phyloP scores from a whole-genome alignment of 2,113 vertebrate species.

The Pseudorectes ferrugineus region DNA sequence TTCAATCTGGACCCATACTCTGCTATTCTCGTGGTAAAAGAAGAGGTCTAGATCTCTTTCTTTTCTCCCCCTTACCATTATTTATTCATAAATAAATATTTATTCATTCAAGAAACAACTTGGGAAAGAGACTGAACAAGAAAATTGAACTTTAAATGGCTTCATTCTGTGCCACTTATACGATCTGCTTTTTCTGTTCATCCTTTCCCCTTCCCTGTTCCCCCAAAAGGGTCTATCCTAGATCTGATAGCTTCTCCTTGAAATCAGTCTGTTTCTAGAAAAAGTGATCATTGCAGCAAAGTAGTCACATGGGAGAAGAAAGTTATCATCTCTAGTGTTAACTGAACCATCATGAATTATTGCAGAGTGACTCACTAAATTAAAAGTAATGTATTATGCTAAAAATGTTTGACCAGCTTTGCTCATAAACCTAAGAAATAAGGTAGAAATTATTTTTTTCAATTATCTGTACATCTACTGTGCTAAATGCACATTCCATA shows the following conservation, averaged over 20 bases:
- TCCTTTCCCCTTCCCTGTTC: neutral
- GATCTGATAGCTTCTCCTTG: neutral
- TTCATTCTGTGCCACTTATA: neutral
- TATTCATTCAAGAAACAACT: neutral
- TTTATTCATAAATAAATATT: neutral
- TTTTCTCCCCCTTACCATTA: neutral
- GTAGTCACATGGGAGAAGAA: neutral
- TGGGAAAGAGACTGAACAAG: neutral
- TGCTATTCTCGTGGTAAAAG: rapidly evolving
- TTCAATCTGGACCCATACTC: neutral
- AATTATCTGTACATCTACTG: neutral
- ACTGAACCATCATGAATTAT: neutral
- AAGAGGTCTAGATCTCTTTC: neutral
- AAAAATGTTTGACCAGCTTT: neutral
- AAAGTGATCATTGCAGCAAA: neutral
- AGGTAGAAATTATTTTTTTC: neutral
- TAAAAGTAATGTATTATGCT: neutral
- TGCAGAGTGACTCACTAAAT: neutral
- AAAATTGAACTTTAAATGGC: neutral
- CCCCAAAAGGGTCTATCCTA: neutral
- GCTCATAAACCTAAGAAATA: neutral
- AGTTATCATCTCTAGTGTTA: neutral
- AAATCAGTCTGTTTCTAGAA: neutral
- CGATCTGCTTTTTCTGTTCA: neutral
- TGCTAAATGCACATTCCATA: neutral